Evolutionary conservation across 2,797 vertebrate species (phyloP).

Genomic region (Stomatorhinus walkeri): DNA sequence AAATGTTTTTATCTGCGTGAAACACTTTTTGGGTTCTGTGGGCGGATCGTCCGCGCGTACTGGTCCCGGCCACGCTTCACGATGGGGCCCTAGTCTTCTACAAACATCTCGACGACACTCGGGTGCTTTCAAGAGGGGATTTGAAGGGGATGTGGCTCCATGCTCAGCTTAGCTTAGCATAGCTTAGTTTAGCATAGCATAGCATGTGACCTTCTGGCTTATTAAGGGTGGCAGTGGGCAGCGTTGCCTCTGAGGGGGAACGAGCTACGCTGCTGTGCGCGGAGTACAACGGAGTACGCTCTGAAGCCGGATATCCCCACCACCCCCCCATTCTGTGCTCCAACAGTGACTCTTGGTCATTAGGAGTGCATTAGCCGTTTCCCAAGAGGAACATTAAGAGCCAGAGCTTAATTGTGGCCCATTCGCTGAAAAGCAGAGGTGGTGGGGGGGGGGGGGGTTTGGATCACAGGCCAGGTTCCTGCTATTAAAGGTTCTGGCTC

Average conservation of each 20-base stretch:
- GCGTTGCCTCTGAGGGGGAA: background rate
- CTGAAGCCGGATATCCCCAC: background rate
- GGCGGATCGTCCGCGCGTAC: background rate
- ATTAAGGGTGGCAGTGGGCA: background rate
- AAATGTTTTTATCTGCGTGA: background rate
- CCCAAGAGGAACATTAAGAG: slow-evolving; percentile 36
- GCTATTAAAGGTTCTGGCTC: slow-evolving; percentile 37
- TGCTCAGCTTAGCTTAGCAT: background rate
- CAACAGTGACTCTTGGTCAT: slow-evolving; percentile 23
- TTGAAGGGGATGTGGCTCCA: background rate
- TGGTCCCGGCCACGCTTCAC: background rate
- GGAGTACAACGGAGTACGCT: background rate
- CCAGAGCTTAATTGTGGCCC: slow-evolving; percentile 35
- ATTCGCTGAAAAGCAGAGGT: slow-evolving; percentile 17
- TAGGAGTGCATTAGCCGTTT: slow-evolving; percentile 35
- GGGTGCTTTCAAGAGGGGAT: background rate
- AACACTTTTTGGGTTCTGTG: background rate
- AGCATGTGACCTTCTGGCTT: background rate
- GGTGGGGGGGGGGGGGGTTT: background rate
- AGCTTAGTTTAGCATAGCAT: background rate
- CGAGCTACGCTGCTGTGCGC: background rate
- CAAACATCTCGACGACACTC: background rate
- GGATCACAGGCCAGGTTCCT: slow-evolving; percentile 32
- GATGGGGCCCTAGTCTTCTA: too few relatives aligned
- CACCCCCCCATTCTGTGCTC: background rate